Conservation (phyloP, 53 echinoderm and acorn worm genomes). For the Echinarachnius parma region DNA sequence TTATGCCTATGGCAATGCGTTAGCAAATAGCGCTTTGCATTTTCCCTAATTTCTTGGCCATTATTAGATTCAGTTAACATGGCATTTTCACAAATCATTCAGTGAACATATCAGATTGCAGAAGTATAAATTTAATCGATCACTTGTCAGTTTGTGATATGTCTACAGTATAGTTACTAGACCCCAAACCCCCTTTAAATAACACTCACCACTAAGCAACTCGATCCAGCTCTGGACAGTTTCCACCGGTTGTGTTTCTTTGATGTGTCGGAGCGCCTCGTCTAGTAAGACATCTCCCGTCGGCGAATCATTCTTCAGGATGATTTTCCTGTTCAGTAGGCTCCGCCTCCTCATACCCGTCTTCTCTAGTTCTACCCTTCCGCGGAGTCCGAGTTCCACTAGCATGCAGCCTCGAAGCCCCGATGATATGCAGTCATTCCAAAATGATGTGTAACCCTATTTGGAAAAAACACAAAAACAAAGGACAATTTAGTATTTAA, state of each 20-base stretch:
- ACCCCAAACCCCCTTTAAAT: too few relatives aligned
- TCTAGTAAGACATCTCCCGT: constrained; percentile 95
- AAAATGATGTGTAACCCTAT: constrained; percentile 99
- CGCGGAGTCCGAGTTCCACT: constrained; percentile 86
- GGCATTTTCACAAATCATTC: too few relatives aligned
- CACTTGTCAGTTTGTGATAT: neutral
- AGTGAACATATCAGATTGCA: too few relatives aligned
- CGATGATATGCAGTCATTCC: constrained; percentile 99
- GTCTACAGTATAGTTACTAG: neutral
- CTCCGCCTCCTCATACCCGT: constrained; percentile 89
- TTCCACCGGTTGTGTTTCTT: constrained; percentile 66
- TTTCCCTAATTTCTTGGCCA: too few relatives aligned
- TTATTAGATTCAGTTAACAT: too few relatives aligned
- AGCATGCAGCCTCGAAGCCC: constrained; percentile 97
- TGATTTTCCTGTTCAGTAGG: constrained; percentile 82
- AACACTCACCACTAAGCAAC: constrained; percentile 81
- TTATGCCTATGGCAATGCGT: too few relatives aligned
- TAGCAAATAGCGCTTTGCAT: too few relatives aligned
- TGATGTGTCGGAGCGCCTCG: constrained; percentile 83
- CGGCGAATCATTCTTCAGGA: constrained; percentile 68
- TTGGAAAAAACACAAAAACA: neutral
- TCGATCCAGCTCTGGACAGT: constrained; percentile 94
- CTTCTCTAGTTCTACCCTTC: constrained; percentile 92
- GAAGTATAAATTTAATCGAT: too few relatives aligned
- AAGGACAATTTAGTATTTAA: too few relatives aligned